A percentile compares a stretch with the other conserved stretches of the same genome.
Conservation (phyloP, 2,797 vertebrate genomes). For the Anguilla marmorata region DNA sequence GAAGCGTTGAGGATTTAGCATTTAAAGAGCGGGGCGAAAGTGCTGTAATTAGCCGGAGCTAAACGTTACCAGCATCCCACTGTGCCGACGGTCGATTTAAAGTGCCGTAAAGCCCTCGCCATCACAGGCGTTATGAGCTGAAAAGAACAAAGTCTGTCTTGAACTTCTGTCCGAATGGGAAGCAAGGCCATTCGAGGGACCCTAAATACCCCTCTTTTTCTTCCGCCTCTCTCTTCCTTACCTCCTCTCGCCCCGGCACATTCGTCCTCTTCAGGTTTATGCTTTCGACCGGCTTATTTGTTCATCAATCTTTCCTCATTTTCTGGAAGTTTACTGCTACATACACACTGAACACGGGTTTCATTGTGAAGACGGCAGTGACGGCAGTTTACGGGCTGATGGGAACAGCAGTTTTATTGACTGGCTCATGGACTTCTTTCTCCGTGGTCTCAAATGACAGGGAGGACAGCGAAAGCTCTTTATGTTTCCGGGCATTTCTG, state of each 20-base stretch:
- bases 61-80: slow-evolving; percentile 42
- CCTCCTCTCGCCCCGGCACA: neutral
- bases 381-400: neutral
- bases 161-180: neutral
- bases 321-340: neutral
- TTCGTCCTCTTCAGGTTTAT: neutral
- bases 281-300: neutral
- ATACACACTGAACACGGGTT: neutral
- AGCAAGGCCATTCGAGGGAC: neutral
- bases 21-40: slow-evolving; percentile 44
- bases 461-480: no score
- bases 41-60: slow-evolving; percentile 56
- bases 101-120: neutral
- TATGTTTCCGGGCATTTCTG: neutral
- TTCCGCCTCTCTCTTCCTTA: neutral
- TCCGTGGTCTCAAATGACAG: neutral
- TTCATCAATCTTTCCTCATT: neutral
- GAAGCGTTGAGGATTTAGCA: slow-evolving; percentile 30
- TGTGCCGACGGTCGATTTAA: slow-evolving; percentile 36
- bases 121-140: neutral
- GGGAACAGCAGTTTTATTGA: neutral
- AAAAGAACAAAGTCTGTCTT: slow-evolving; percentile 17
- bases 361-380: neutral
- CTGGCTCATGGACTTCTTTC: neutral
- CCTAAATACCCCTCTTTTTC: neutral